phyloP scores from a whole-genome alignment of 2,113 vertebrate species.

The Ictalurus furcatus region DNA sequence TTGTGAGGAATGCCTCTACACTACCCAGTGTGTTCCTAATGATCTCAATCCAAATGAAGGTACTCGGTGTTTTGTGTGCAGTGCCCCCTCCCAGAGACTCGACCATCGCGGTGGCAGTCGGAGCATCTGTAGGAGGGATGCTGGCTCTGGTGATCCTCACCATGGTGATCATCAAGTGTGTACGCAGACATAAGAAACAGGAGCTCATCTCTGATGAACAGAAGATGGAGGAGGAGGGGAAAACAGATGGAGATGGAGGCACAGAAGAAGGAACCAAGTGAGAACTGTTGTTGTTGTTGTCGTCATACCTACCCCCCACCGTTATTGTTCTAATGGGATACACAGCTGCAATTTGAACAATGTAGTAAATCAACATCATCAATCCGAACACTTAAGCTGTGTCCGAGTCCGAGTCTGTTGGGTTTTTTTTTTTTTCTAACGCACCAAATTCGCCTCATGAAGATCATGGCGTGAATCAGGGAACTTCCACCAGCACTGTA shows the following conservation, averaged over 20 bases:
- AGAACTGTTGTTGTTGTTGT: slow-evolving; percentile 45
- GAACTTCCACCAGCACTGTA: not conserved
- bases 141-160: slow-evolving; percentile 90
- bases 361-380: not conserved
- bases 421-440: not conserved
- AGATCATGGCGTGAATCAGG: not conserved
- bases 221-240: slow-evolving; percentile 96
- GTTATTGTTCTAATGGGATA: not conserved
- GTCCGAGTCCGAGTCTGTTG: not conserved
- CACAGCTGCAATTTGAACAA: not conserved
- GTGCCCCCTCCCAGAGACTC: slow-evolving; percentile 91
- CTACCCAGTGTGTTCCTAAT: not conserved
- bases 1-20: not conserved
- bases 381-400: not conserved
- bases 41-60: not conserved
- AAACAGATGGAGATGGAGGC: slow-evolving; percentile 87
- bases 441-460: not conserved
- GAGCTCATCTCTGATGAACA: slow-evolving; percentile 89
- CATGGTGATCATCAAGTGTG: slow-evolving; percentile 92
- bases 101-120: slow-evolving; percentile 90
- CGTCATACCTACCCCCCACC: no score
- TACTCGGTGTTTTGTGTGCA: slow-evolving; percentile 54
- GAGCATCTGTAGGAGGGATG: slow-evolving; percentile 89
- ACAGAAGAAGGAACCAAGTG: slow-evolving; percentile 88
- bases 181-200: slow-evolving; percentile 91